Evolutionary conservation across 2,113 vertebrate species (phyloP).

Genomic region (Chionodraco myersi): DNA sequence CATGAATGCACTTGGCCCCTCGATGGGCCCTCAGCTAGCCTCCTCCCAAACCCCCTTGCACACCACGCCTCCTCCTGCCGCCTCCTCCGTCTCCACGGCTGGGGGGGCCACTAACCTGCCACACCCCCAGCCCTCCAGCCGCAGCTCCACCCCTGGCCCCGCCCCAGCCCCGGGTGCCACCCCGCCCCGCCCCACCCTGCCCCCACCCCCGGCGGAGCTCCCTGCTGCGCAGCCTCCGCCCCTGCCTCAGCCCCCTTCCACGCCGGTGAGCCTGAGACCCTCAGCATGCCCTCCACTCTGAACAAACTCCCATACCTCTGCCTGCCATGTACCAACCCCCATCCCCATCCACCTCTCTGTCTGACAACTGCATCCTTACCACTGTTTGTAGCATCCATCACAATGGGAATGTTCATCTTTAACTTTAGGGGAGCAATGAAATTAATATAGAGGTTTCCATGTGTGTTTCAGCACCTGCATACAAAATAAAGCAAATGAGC

Average conservation of each 20-base stretch:
- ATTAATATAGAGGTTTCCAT: slow-evolving; percentile 29
- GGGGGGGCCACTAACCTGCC: slow-evolving; percentile 84
- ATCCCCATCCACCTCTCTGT: slow-evolving; percentile 56
- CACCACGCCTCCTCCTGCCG: slow-evolving; percentile 86
- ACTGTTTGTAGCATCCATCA: slow-evolving; percentile 60
- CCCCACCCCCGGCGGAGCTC: slow-evolving; percentile 86
- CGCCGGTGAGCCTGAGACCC: slow-evolving; percentile 90
- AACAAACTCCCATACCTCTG: slow-evolving; percentile 78
- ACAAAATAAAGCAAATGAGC: not conserved
- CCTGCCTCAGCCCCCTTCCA: slow-evolving; percentile 90
- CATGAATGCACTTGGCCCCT: slow-evolving; percentile 90
- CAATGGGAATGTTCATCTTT: slow-evolving; percentile 49
- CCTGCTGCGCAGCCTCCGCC: slow-evolving; percentile 81
- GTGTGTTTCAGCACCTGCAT: slow-evolving; percentile 62
- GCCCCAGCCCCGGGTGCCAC: slow-evolving; percentile 85
- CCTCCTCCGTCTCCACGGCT: slow-evolving; percentile 74
- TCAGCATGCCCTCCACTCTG: slow-evolving; percentile 68
- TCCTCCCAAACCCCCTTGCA: slow-evolving; percentile 91
- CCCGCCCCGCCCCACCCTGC: slow-evolving; percentile 86
- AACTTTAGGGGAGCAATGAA: slow-evolving; percentile 8
- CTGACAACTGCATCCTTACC: slow-evolving; percentile 58
- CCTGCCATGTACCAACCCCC: slow-evolving; percentile 62
- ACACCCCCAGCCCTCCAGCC: slow-evolving; percentile 89
- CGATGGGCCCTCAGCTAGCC: slow-evolving; percentile 86
- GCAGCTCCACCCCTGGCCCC: slow-evolving; percentile 90